Percentiles rank a stretch among this genome's conserved stretches.
These are phyloP conservation scores for Ctenochaetus hawaiiensis DNA, from an alignment of 2,797 vertebrate genomes.

Conservation along the genomic window DNA sequence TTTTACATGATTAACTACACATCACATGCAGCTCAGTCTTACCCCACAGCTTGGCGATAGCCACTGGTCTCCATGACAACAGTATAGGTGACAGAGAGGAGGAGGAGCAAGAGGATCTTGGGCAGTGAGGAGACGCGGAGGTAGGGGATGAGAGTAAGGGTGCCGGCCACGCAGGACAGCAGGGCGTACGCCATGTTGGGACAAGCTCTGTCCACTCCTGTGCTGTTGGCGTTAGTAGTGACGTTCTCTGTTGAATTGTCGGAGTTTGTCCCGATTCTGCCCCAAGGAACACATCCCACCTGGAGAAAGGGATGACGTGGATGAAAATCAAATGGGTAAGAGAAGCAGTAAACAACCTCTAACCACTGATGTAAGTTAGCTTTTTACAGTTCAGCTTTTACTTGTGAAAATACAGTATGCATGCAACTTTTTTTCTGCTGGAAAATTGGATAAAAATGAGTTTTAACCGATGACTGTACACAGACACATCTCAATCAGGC, in stretches of 20 bases:
- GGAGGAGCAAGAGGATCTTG: conserved; percentile 93
- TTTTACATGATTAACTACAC: conserved; percentile 12
- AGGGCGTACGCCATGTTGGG: conserved; percentile 91
- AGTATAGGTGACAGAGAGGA: conserved; percentile 93
- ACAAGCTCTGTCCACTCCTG: conserved; percentile 84
- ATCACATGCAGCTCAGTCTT: conserved; percentile 56
- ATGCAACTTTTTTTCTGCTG: neutral
- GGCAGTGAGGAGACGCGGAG: conserved; percentile 95
- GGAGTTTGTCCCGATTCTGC: conserved; percentile 82
- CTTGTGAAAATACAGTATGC: no score
- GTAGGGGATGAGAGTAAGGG: conserved; percentile 93
- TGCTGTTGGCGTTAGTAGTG: conserved; percentile 82
- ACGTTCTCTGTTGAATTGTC: conserved; percentile 86
- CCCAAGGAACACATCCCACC: conserved; percentile 93
- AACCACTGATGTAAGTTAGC: neutral
- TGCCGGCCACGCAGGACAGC: conserved; percentile 93
- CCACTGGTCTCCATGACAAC: conserved; percentile 94
- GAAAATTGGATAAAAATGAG: no score
- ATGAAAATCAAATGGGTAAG: neutral
- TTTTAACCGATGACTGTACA: no score
- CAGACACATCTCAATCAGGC: no score
- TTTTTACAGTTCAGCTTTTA: neutral
- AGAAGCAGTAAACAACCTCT: neutral
- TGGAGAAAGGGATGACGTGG: conserved; percentile 55
- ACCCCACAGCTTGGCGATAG: conserved; percentile 92